Evolutionary conservation across 2,113 vertebrate species (phyloP).

Genomic region (Marcusenius ussheri): DNA sequence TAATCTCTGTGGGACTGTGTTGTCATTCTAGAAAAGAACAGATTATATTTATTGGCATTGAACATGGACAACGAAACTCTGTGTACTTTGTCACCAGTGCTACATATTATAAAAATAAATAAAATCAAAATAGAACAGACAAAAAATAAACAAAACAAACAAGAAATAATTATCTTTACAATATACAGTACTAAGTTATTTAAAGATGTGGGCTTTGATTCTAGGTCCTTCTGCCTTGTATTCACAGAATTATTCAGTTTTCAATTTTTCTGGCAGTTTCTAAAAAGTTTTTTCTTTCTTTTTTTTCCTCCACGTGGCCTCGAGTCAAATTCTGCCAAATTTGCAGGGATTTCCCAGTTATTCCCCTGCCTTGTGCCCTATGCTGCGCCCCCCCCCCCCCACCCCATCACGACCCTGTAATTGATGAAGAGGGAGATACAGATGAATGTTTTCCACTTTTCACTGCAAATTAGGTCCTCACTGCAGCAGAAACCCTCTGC

Average conservation of each 20-base stretch:
- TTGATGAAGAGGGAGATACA: not conserved
- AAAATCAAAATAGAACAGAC: not conserved
- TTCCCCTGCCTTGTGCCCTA: not conserved
- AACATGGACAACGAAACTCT: not conserved
- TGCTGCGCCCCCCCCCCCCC: not conserved
- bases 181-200: not conserved
- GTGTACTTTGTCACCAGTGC: not conserved
- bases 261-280: not conserved
- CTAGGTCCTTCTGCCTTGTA: not conserved
- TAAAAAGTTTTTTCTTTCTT: not conserved
- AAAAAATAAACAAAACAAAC: not conserved
- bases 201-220: not conserved
- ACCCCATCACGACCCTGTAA: not conserved
- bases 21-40: not conserved
- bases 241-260: not conserved
- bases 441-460: not conserved
- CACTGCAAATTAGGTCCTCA: not conserved
- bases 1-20: not conserved
- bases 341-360: not conserved
- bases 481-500: not conserved
- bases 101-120: not conserved
- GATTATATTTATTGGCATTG: not conserved
- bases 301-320: not conserved
- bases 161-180: not conserved
- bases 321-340: not conserved